Base-by-base conservation (phyloP, 2,113 vertebrate genomes). In the Ochotona curzoniae region DNA sequence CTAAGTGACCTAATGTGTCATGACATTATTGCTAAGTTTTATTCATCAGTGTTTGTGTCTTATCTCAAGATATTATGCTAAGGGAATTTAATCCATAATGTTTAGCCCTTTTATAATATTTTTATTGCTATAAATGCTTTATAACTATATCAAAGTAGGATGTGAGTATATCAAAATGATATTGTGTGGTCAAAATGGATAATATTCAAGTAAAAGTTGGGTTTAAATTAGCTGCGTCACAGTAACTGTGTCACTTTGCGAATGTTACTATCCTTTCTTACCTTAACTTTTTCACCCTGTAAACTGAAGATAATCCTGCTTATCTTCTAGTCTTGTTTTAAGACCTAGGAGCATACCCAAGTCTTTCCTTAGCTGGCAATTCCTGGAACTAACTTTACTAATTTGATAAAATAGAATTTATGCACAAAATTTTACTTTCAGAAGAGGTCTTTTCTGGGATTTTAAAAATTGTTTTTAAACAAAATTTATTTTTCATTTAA, bases 321-420 rank as follows among this genome's bases (percentile, higher is more conserved):
- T 78, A 78, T 67, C 1, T 90, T 83, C 9, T 8, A 63, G n/a
- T 30, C 66, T 64, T 2, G 64, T 71, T 0, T 38, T 85, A 69
- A 25, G 38, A 44, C 69, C 76, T 74, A 15, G 83, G 18, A 83
- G 15, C 32, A 79, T 66, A 54, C 0, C 1, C 49, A 9, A 13
- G 8, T 47, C 11, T 84, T 14, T 2, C 87, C 26, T 4, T 44
- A 70, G 60, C n/a, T 23, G 25, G 32, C 25, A 82, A 64, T 54
- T 93, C 5, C 23, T 87, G 49, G 21, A 94, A 49, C 18, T 93
- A 75, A 38, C 57, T 84, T 87, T 63, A 51, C 94, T 94, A 69
- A 57, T 57, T 74, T 86, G 63, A 91, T 69, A 83, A 18, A 93
- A 51, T 85, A 44, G 51, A 83, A 15, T 8, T n/a, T 54, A 35